phyloP scores from a whole-genome alignment of 2,888 invertebrate genomes.

The Plebejus melissa region DNA sequence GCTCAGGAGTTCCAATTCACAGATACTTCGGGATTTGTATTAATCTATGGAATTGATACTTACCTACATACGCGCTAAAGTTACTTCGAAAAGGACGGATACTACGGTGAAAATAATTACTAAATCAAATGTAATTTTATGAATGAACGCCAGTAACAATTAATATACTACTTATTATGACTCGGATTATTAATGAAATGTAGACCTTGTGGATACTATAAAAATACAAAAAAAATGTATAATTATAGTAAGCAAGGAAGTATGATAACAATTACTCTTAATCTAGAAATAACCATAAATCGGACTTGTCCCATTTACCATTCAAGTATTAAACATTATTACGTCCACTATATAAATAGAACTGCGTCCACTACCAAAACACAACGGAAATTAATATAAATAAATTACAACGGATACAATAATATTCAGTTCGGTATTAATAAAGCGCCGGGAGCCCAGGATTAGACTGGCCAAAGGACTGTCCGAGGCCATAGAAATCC shows the following conservation, averaged over 20 bases:
- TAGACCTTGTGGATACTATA: too few relatives aligned
- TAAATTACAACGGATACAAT: conserved; percentile 17
- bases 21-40: conserved; percentile 27
- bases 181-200: too few relatives aligned
- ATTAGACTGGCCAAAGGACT: conserved; percentile 69
- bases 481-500: conserved; percentile 38
- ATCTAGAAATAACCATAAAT: not conserved
- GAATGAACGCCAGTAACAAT: too few relatives aligned
- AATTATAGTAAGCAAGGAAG: too few relatives aligned
- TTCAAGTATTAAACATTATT: too few relatives aligned
- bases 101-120: too few relatives aligned
- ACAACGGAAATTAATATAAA: conserved; percentile 20
- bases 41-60: conserved; percentile 9
- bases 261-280: not conserved
- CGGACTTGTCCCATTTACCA: not conserved
- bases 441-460: conserved; percentile 55
- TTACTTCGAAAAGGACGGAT: too few relatives aligned
- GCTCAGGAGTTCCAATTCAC: conserved; percentile 53
- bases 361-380: not conserved
- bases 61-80: not conserved
- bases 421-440: conserved; percentile 39
- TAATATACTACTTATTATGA: too few relatives aligned
- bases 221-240: too few relatives aligned
- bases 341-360: not conserved
- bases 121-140: too few relatives aligned